Base-by-base conservation (phyloP, 2,888 invertebrate genomes). In the Elmis aenea region DNA sequence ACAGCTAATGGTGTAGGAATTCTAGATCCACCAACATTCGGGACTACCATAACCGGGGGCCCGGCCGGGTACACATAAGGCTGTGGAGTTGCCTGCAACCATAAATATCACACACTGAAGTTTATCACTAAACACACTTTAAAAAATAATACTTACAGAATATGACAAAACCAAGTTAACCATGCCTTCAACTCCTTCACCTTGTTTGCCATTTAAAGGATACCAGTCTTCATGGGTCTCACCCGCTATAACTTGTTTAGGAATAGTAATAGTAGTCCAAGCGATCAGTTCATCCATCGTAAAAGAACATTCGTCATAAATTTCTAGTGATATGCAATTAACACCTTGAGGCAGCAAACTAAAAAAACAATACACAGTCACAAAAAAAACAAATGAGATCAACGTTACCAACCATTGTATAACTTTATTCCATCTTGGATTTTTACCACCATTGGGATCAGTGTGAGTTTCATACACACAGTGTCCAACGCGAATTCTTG, bases 201-300 rank as follows among this genome's bases (percentile, higher is more conserved):
- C 96, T 68, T 93, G 93, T 64, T 92, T 92, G 11, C 97, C 96
- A 63, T 81, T 90, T 40, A 97, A 71, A 2, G 85, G 83, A 66
- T 86, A 94, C 94, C 95, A 96, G 61, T 95, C 93, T 66, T 97
- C 96, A 51, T 86, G 83, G 0, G 92, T 92, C 62, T 93, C 88
- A 6, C 92, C 92, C 59, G 82, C 72, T 47, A 92, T 73, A 8
- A 94, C 89, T 35, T 82, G 77, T 30, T 79, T 77, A 1, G 96
- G 93, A 54, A 97, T 89, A 34, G 79, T 79, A 58, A 94, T 82
- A 64, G 91, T 87, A 0, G 89, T 79, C 92, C 93, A 96, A 1
- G 95, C 97, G 51, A 97, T 84, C 42, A 93, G 72, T 68, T 96
- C 95, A 67, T 97, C 96, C 79, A 89, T 85, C 11, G 93, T 90